These are phyloP conservation scores for Procambarus clarkii DNA, from an alignment of 1,140 invertebrate genomes.

Conservation along the genomic window DNA sequence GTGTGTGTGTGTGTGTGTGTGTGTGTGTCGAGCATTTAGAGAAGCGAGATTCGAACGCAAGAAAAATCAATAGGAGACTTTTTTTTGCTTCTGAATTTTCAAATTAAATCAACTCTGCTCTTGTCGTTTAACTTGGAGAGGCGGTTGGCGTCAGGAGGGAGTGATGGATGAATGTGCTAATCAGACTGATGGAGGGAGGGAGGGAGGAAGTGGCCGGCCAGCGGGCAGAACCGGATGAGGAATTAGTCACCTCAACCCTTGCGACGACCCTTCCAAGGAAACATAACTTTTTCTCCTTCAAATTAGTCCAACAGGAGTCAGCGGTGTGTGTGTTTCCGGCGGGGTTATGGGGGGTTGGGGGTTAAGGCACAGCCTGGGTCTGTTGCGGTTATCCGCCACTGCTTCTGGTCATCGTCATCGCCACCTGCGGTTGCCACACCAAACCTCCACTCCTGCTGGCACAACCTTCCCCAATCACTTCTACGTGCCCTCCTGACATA, in stretches of 20 bases:
- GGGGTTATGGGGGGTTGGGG: not conserved
- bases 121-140: not conserved
- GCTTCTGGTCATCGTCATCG: no score
- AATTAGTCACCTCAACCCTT: conserved; percentile 18
- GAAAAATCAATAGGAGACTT: no score
- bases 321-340: not conserved
- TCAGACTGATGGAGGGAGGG: not conserved
- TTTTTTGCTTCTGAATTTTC: no score
- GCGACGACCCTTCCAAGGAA: conserved; percentile 9
- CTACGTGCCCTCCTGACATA: not conserved
- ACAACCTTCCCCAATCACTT: not conserved
- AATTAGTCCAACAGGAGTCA: not conserved
- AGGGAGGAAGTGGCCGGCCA: not conserved
- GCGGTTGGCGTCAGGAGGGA: not conserved
- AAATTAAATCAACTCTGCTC: no score
- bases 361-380: no score
- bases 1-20: no score
- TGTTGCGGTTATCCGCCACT: no score
- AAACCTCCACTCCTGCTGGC: not conserved
- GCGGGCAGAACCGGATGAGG: not conserved
- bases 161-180: conserved; percentile 14
- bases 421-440: no score
- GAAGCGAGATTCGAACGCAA: no score
- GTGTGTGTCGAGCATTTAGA: no score
- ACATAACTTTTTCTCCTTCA: conserved; percentile 30